Percentiles rank a stretch among this genome's conserved stretches.
Evolutionary conservation across 1,140 invertebrate genomes (phyloP).

Genomic region (Saxidomus purpurata): DNA sequence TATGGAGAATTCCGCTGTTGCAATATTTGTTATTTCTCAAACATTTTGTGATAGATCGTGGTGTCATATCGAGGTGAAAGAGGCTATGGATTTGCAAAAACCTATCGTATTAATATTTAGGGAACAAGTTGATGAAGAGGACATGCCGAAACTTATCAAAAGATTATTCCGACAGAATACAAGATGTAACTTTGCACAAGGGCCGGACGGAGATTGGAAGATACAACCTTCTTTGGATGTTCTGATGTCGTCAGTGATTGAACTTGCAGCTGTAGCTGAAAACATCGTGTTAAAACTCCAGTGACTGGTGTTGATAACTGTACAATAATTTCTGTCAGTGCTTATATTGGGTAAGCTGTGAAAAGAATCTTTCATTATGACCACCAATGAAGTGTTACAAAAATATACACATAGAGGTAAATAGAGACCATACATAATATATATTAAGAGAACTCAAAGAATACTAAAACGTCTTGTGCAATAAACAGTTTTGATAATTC

Average conservation of each 20-base stretch:
- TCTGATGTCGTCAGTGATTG: neutral
- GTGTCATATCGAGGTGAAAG: neutral
- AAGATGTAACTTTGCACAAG: neutral
- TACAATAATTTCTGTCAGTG: too few relatives aligned
- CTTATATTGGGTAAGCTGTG: too few relatives aligned
- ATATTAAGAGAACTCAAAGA: too few relatives aligned
- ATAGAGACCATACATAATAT: too few relatives aligned
- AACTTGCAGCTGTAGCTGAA: neutral
- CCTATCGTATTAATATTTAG: neutral
- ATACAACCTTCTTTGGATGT: neutral
- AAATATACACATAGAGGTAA: too few relatives aligned
- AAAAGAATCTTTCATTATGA: too few relatives aligned
- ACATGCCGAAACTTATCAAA: neutral
- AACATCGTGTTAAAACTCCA: too few relatives aligned
- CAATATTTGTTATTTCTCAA: conserved; percentile 13
- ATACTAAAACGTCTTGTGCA: too few relatives aligned
- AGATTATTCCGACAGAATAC: neutral
- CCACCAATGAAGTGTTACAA: too few relatives aligned
- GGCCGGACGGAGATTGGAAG: neutral
- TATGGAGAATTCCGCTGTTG: conserved; percentile 12
- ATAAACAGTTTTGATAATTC: too few relatives aligned
- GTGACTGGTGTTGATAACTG: too few relatives aligned
- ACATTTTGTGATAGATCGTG: conserved; percentile 22
- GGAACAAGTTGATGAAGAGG: neutral
- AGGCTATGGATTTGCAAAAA: conserved; percentile 6